phyloP scores from a whole-genome alignment of 2,888 invertebrate genomes.

The Parasteatoda lunata region DNA sequence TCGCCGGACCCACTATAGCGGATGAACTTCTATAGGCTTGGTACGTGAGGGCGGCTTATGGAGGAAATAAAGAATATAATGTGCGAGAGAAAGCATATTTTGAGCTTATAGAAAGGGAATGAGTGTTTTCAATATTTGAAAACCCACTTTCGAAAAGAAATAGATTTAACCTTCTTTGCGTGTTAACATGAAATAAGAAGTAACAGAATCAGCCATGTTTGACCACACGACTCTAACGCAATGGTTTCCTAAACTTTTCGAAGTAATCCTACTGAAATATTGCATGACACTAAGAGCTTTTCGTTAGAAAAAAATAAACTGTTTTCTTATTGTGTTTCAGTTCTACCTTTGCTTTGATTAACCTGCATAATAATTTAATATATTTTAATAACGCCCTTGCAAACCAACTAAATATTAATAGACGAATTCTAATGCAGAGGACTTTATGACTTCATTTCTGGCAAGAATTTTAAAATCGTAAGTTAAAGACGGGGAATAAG shows the following conservation, averaged over 20 bases:
- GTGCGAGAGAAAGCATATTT: neutral
- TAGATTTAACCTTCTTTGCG: constrained; percentile 3
- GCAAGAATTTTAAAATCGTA: no score
- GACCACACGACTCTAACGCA: neutral
- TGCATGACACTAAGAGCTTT: no score
- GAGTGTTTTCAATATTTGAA: constrained; percentile 5
- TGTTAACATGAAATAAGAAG: neutral
- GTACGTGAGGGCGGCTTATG: neutral
- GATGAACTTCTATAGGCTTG: neutral
- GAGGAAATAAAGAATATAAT: constrained; percentile 1
- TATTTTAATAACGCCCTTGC: no score
- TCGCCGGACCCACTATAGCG: neutral
- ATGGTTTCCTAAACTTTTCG: neutral
- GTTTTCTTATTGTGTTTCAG: no score
- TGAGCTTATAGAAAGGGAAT: neutral
- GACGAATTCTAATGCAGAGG: no score
- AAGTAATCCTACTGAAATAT: neutral
- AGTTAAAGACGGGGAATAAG: no score
- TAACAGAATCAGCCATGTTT: neutral
- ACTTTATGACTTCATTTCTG: no score
- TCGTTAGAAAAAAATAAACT: no score
- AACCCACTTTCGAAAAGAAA: constrained; percentile 1
- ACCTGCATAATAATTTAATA: no score
- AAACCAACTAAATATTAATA: no score
- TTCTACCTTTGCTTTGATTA: no score